phyloP scores from a whole-genome alignment of 1,140 invertebrate species.

The Drosophila truncata region DNA sequence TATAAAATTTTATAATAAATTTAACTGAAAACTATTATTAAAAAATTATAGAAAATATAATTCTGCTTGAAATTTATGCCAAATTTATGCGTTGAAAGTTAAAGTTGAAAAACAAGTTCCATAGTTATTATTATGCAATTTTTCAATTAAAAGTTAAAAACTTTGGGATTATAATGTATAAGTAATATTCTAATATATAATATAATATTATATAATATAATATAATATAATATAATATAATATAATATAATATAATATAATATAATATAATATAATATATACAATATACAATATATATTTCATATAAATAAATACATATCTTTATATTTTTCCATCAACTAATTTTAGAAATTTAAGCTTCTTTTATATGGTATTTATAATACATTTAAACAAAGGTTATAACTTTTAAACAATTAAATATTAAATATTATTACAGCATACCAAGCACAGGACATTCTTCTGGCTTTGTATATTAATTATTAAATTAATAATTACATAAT shows the following conservation, averaged over 20 bases:
- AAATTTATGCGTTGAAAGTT: background rate
- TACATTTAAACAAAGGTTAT: background rate
- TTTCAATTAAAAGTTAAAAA: background rate
- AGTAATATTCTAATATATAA: no score
- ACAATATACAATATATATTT: no score
- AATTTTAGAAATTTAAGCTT: background rate
- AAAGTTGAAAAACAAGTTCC: background rate
- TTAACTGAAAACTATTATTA: background rate
- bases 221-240: no score
- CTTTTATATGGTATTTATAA: background rate
- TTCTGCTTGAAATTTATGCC: background rate
- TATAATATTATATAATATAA: no score
- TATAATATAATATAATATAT: no score
- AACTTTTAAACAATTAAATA: accelerated
- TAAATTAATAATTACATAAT: background rate
- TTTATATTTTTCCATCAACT: no score
- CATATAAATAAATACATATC: no score
- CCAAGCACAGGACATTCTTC: background rate
- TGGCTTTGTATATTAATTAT: background rate
- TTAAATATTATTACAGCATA: background rate
- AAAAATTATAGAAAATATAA: background rate
- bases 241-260: no score
- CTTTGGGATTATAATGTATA: background rate
- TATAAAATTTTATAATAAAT: background rate
- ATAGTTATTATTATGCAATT: background rate